Conservation (phyloP, 2,888 invertebrate genomes). For the Volucella inflata region DNA sequence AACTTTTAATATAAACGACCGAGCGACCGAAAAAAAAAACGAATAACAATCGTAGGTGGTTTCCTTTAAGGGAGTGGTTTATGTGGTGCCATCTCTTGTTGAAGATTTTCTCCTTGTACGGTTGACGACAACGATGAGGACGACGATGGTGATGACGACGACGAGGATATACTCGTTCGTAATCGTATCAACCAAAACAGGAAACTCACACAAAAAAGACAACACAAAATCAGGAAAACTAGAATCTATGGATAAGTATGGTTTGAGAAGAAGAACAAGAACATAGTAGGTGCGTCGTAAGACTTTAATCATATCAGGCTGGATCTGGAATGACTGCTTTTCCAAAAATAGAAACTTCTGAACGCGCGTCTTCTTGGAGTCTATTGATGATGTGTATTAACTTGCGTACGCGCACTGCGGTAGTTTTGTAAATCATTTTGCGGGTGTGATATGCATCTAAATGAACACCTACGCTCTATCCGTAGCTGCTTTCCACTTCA, state of each 20-base stretch:
- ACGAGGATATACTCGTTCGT: conserved; percentile 39
- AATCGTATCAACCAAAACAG: conserved; percentile 53
- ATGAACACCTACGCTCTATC: conserved; percentile 66
- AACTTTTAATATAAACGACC: conserved; percentile 62
- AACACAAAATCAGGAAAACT: conserved; percentile 33
- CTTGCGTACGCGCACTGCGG: conserved; percentile 9
- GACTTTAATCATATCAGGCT: conserved; percentile 13
- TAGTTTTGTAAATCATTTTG: conserved; percentile 52
- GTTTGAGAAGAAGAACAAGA: conserved; percentile 2
- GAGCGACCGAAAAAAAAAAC: not conserved
- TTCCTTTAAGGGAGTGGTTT: conserved; percentile 18
- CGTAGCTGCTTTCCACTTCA: conserved; percentile 52
- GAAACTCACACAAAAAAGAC: conserved; percentile 30
- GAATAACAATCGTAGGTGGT: conserved; percentile 47
- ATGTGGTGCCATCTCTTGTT: conserved; percentile 4
- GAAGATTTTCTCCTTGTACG: conserved; percentile 31
- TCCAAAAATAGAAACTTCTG: conserved; percentile 44
- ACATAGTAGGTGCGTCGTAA: conserved; percentile 51
- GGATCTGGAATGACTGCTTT: conserved; percentile 31
- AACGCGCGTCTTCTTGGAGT: conserved; percentile 5
- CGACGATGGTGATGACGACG: conserved; percentile 31
- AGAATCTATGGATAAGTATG: not conserved
- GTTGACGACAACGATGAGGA: conserved; percentile 39
- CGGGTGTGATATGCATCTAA: conserved; percentile 72
- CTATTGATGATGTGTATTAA: too few species aligned